Evolutionary conservation across 2,113 vertebrate species (phyloP).

Genomic region (Mesocricetus auratus): DNA sequence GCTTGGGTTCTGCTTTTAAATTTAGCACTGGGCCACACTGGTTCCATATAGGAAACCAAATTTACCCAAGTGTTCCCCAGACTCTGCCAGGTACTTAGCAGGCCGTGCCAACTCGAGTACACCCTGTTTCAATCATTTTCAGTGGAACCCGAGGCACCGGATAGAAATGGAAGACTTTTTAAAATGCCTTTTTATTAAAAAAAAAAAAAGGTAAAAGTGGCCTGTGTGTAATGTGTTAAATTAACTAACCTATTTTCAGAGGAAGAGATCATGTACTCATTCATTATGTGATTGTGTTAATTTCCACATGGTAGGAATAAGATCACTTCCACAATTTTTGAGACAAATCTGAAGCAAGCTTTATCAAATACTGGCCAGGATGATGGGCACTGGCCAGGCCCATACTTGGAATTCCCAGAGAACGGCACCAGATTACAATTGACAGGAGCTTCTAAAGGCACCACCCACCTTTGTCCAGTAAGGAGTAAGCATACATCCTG

Average conservation of each 20-base stretch:
- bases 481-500: not conserved
- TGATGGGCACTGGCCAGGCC: not conserved
- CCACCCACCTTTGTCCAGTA: not conserved
- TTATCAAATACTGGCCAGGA: not conserved
- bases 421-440: constrained; percentile 41
- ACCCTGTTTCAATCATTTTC: not conserved
- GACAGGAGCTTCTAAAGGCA: constrained; percentile 87
- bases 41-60: not conserved
- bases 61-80: not conserved
- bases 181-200: constrained; percentile 72
- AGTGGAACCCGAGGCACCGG: not conserved
- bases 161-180: constrained; percentile 15
- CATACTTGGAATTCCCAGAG: not conserved
- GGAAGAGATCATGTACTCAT: constrained; percentile 92
- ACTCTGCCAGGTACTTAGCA: not conserved
- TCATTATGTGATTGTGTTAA: constrained; percentile 84
- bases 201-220: constrained; percentile 82
- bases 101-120: not conserved
- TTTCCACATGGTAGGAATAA: not conserved
- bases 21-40: not conserved
- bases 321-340: not conserved
- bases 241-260: constrained; percentile 88
- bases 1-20: not conserved
- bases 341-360: not conserved
- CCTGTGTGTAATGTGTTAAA: constrained; percentile 70